phyloP scores from a whole-genome alignment of 2,888 invertebrate species.

The Oxytorus armatus region DNA sequence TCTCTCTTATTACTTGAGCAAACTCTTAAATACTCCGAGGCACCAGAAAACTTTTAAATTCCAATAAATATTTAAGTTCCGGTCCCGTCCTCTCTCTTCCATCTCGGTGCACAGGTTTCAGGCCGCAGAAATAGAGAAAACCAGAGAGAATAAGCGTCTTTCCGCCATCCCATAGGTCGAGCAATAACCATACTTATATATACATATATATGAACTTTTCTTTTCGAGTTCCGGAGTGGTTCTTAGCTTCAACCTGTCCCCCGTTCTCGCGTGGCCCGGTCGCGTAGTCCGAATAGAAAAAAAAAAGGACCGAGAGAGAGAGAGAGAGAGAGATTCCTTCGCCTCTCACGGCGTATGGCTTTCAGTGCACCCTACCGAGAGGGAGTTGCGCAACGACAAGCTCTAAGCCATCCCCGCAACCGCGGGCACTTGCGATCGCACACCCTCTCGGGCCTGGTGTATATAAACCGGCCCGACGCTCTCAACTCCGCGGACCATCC shows the following conservation, averaged over 20 bases:
- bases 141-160: constrained; percentile 28
- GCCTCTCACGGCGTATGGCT: constrained; percentile 20
- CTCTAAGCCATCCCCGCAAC: constrained; percentile 35
- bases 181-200: constrained; percentile 11
- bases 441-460: constrained; percentile 11
- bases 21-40: constrained; percentile 81
- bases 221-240: constrained; percentile 44
- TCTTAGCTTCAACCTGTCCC: constrained; percentile 47
- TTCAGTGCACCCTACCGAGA: constrained; percentile 39
- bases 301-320: constrained; percentile 3
- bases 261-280: constrained; percentile 40
- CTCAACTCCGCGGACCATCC: constrained; percentile 48
- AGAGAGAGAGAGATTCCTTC: constrained; percentile 11
- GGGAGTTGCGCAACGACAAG: constrained; percentile 38
- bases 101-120: constrained; percentile 19
- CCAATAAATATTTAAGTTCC: constrained; percentile 82
- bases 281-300: constrained; percentile 43
- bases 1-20: constrained; percentile 78
- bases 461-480: constrained; percentile 19
- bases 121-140: constrained; percentile 12
- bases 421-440: background rate
- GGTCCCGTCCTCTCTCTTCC: constrained; percentile 51
- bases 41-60: constrained; percentile 79
- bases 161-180: constrained; percentile 18
- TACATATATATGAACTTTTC: constrained; percentile 26